A percentile compares a stretch with the other conserved stretches of the same genome.
Conservation (phyloP, 2,888 invertebrate species). For the Drosophila nr. fundita region DNA sequence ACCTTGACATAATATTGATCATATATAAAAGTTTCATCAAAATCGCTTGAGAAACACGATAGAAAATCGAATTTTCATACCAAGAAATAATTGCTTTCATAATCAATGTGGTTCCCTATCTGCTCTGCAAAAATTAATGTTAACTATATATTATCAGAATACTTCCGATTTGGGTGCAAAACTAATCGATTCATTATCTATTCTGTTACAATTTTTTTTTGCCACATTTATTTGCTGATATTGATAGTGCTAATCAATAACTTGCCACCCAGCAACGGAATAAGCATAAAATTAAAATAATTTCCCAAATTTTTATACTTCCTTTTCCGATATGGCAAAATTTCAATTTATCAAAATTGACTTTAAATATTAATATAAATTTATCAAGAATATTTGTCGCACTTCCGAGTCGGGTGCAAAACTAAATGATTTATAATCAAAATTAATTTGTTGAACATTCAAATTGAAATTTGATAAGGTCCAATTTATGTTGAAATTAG, state of each 20-base stretch:
- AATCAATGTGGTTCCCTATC: not conserved
- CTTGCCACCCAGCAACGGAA: not conserved
- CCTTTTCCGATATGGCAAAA: conserved; percentile 10
- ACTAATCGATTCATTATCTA: not conserved
- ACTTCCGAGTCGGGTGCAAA: conserved; percentile 30
- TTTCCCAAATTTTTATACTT: conserved; percentile 20
- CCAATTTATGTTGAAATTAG: not conserved
- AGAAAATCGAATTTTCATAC: not conserved
- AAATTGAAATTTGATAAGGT: conserved; percentile 11
- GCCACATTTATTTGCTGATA: not conserved
- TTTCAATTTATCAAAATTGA: not conserved
- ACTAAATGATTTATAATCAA: conserved; percentile 16
- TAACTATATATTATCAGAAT: not conserved
- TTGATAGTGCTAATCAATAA: not conserved
- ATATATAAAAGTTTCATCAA: fast-evolving
- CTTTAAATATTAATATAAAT: not conserved
- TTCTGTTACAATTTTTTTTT: not conserved
- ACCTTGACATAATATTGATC: not conserved
- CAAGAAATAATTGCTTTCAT: not conserved
- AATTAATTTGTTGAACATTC: not conserved
- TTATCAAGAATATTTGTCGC: not conserved
- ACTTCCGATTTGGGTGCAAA: conserved; percentile 16
- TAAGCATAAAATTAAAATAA: not conserved
- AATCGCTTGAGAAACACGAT: no score
- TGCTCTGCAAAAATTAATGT: not conserved